Evolutionary conservation across 1,140 invertebrate species (phyloP).

Genomic region (Triops longicaudatus): DNA sequence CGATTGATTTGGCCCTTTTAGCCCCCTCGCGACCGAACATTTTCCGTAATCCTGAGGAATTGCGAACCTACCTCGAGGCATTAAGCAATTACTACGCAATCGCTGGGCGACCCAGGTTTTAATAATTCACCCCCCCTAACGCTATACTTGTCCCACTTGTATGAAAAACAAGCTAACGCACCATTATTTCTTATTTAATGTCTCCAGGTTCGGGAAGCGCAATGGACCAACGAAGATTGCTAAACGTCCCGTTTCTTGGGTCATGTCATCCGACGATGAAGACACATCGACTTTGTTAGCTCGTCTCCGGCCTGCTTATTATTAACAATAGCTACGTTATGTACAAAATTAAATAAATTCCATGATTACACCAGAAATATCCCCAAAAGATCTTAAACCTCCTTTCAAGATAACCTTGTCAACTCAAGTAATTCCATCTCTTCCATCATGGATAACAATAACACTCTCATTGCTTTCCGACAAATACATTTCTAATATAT

Average conservation of each 20-base stretch:
- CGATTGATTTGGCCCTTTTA: neutral
- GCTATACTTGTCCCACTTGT: neutral
- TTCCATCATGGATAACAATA: neutral
- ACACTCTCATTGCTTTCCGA: neutral
- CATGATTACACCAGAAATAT: neutral
- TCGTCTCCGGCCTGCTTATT: neutral
- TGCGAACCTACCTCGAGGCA: conserved; percentile 23
- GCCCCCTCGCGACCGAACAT: conserved; percentile 5
- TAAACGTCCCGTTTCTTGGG: neutral
- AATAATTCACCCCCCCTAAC: neutral
- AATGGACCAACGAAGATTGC: neutral
- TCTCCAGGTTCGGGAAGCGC: conserved; percentile 18
- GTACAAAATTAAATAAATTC: neutral
- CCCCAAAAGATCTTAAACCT: too few relatives aligned
- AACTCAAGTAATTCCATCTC: too few relatives aligned
- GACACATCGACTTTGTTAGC: neutral
- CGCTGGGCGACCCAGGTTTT: conserved; percentile 24
- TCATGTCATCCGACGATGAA: neutral
- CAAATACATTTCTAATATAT: neutral
- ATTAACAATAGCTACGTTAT: neutral
- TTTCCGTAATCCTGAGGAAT: conserved; percentile 25
- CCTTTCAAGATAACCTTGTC: too few relatives aligned
- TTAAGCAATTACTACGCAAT: conserved; percentile 28
- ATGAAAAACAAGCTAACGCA: neutral
- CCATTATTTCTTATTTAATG: neutral